Evolutionary conservation across 2,113 vertebrate genomes (phyloP), one percentile per base, ranked within the genome.

Genomic region (Polypterus senegalus): DNA sequence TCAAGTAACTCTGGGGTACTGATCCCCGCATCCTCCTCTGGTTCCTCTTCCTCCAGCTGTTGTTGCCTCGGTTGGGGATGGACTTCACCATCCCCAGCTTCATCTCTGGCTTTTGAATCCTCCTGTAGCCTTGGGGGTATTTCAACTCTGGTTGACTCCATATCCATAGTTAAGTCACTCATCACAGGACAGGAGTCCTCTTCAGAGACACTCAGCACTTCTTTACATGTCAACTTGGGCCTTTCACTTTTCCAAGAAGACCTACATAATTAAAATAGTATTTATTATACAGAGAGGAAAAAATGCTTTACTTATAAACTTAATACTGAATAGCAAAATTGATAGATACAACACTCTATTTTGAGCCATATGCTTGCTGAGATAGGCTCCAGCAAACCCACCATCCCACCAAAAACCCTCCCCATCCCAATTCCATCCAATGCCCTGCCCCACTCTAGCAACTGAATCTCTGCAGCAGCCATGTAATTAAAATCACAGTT

Each of bases 171-270:
- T 9, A 51, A 6, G 6, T 51, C 49, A 9, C 9, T 9, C 49
- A 51, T 6, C 49, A 9, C 49, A 7, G 49, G 79, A 3, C 77
- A 77, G 46, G 67, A 77, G 46, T 84, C 80, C 3, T 85, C 84
- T 11, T 86, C 84, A 5, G 59, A 65, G 0, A 63, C 61, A 7
- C 76, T 82, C 51, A 47, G 48, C 45, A 43, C 51, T 46, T 66
- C 65, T 56, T 69, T 69, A 8, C 68, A 69, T 48, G 47, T n/a
- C 55, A 61, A 67, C 76, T 98, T 98, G 3, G 92, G 83, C 43
- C 88, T 88, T 46, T 97, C 93, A 0, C 86, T 91, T 73, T 98
- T 98, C 95, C 95, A 98, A 49, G 95, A 93, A 0, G 95, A 97
- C 27, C 95, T 89, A 61, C 27, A 27, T 27, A 27, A 27, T 27